A percentile compares a stretch with the other conserved stretches of the same genome.
These are phyloP conservation scores for Nyctereutes procyonoides DNA, from an alignment of 2,113 vertebrate genomes.

Conservation along the genomic window DNA sequence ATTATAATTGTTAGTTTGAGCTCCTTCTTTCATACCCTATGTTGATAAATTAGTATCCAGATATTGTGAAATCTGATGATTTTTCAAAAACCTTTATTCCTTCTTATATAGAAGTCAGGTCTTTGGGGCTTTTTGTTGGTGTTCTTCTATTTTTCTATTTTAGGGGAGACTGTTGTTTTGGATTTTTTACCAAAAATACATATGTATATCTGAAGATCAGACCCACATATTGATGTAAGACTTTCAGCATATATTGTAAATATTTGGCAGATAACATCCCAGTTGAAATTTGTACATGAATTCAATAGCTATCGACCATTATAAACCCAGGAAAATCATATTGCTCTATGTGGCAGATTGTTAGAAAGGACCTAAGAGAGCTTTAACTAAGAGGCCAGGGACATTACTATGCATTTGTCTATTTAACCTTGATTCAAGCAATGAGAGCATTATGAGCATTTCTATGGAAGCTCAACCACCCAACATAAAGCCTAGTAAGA, in stretches of 20 bases:
- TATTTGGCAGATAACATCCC: slow-evolving; percentile 58
- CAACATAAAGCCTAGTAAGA: slow-evolving; percentile 73
- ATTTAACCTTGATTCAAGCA: slow-evolving; percentile 84
- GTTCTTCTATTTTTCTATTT: slow-evolving; percentile 16
- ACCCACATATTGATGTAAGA: slow-evolving; percentile 51
- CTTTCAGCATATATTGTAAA: slow-evolving; percentile 56
- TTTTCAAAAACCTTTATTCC: background rate
- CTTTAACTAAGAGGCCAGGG: slow-evolving; percentile 81
- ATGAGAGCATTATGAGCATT: slow-evolving; percentile 81
- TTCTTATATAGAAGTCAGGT: background rate
- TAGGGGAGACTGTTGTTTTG: background rate
- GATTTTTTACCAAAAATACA: background rate
- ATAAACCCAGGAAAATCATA: slow-evolving; percentile 70
- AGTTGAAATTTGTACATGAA: slow-evolving; percentile 71
- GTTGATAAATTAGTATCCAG: slow-evolving; percentile 37
- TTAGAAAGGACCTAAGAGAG: slow-evolving; percentile 74
- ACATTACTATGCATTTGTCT: slow-evolving; percentile 80
- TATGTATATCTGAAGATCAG: slow-evolving; percentile 20
- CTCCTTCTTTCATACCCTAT: background rate
- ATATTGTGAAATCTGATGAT: background rate
- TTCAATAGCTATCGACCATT: slow-evolving; percentile 72
- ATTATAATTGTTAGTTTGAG: background rate
- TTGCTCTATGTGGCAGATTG: slow-evolving; percentile 70
- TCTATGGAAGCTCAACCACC: slow-evolving; percentile 76
- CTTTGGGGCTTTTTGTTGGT: background rate